Evolutionary conservation across 2,797 vertebrate genomes (phyloP), one percentile per base, ranked within the genome.

Genomic region (Lithobates sylvaticus): DNA sequence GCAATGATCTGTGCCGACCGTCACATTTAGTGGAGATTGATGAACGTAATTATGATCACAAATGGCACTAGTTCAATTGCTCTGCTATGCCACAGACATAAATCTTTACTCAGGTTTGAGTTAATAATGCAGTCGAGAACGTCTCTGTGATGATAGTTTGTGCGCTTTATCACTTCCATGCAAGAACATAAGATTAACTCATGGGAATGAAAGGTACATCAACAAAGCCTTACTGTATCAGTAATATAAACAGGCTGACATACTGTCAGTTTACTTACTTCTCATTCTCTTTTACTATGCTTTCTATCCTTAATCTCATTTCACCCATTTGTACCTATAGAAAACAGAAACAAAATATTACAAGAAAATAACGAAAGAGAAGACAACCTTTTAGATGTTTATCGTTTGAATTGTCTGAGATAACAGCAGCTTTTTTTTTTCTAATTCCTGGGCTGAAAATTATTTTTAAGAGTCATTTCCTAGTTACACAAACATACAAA

Each of bases 201-300:
- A 34, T 58, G 47, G 50, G 47, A 15, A 81, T 54, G 36, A 23
- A 54, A 23, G 26, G 21, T 50, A 23, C 21, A 76, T 32, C 18
- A 70, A 47, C 64, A 64, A 58, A 65, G 71, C 23, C 7, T 4
- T 23, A 29, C 74, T 27, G 12, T 3, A 10, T 71, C 27, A 50
- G 21, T 27, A 83, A 32, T 65, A 47, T 39, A 84, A 34, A 72
- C 42, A 39, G 5, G 3, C 3, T 29, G 29, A 68, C 36, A 76
- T 15, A 58, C 76, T 5, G 84, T n/a, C 71, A 21, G 58, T 0
- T 54, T 76, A 86, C 70, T 88, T 95, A 99, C 98, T 97, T 96
- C 94, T 98, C 96, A 69, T 99, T 99, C 93, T 99, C 98, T 76
- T 92, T 93, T 88, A 96, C 92, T 88, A 99, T 94, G 84, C 90